Evolutionary conservation across 2,888 invertebrate species (phyloP).

Genomic region (Metallyticus violacea): DNA sequence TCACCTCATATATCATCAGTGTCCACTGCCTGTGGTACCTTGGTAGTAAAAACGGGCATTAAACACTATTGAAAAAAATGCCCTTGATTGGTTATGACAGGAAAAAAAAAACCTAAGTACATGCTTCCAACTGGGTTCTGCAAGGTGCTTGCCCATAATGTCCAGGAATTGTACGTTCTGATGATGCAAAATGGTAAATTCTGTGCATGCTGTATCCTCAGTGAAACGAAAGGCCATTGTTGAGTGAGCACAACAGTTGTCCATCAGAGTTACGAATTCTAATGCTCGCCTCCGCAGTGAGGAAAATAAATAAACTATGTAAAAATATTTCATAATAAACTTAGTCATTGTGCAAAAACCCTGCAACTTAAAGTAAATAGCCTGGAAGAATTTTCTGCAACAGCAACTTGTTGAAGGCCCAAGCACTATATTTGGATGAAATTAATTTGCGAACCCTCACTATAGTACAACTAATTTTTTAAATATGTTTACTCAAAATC

Average conservation of each 20-base stretch:
- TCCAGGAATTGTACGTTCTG: slow-evolving; percentile 92
- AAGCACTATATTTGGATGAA: too few relatives aligned
- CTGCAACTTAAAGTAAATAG: too few relatives aligned
- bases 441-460: too few relatives aligned
- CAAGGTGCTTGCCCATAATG: slow-evolving; percentile 89
- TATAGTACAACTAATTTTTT: too few relatives aligned
- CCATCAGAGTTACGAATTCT: slow-evolving; percentile 93
- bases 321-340: not conserved
- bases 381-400: too few relatives aligned
- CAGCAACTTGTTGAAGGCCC: too few relatives aligned
- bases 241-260: slow-evolving; percentile 93
- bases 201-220: slow-evolving; percentile 96
- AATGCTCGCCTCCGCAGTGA: slow-evolving; percentile 95
- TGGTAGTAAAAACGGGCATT: too few relatives aligned
- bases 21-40: too few relatives aligned
- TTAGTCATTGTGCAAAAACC: too few relatives aligned
- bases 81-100: slow-evolving; percentile 99
- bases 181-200: slow-evolving; percentile 99
- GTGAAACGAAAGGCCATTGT: slow-evolving; percentile 96
- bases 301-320: slow-evolving; percentile 88
- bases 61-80: too few relatives aligned
- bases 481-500: too few relatives aligned
- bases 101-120: slow-evolving; percentile 88
- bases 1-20: too few relatives aligned
- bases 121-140: slow-evolving; percentile 97